These are phyloP conservation scores for Clostera curtula DNA, from an alignment of 2,888 invertebrate species.

Conservation along the genomic window DNA sequence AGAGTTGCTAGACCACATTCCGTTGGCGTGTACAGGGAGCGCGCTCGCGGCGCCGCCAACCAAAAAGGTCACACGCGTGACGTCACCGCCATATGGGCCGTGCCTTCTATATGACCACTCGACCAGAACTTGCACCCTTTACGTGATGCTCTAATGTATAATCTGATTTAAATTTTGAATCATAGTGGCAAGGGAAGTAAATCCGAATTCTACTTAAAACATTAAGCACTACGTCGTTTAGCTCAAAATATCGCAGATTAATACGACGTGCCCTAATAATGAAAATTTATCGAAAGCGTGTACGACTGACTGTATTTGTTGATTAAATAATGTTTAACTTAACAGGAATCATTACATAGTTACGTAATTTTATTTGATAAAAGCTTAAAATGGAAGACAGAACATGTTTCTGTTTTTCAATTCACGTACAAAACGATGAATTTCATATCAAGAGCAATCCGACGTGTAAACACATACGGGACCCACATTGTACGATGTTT, in stretches of 20 bases:
- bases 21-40: conserved; percentile 58
- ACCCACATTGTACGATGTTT: conserved; percentile 40
- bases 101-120: conserved; percentile 36
- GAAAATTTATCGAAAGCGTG: no score
- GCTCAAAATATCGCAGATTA: no score
- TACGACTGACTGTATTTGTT: no score
- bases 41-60: conserved; percentile 49
- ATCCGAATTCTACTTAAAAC: no score
- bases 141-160: conserved; percentile 35
- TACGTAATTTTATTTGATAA: no score
- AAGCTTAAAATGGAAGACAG: no score
- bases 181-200: conserved; percentile 16
- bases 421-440: no score
- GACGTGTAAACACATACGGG: conserved; percentile 27
- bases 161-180: conserved; percentile 31
- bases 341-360: no score
- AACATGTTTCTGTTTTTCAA: no score
- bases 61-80: conserved; percentile 70
- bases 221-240: no score
- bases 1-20: conserved; percentile 70
- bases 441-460: conserved; percentile 34
- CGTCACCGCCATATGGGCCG: conserved; percentile 68
- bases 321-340: no score
- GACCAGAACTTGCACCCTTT: conserved; percentile 46
- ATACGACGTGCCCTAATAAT: no score